Conservation (phyloP, 1,140 invertebrate genomes). For the Atta texana region DNA sequence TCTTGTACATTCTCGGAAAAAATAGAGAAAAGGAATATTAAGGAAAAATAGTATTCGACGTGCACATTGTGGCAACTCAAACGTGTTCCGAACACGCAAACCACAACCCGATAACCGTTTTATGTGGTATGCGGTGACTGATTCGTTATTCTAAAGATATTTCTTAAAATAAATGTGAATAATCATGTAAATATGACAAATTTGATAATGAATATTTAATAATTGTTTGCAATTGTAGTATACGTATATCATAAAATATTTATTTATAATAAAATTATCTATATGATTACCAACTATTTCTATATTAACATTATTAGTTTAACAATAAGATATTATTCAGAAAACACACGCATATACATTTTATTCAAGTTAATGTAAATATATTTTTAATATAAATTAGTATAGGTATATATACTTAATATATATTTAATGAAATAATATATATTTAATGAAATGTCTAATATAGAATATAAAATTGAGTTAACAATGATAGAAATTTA, state of each 20-base stretch:
- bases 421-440: too few relatives aligned
- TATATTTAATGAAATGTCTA: background rate
- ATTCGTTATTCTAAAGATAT: background rate
- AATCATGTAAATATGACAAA: constrained; percentile 26
- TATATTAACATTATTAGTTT: background rate
- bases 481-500: constrained; percentile 4
- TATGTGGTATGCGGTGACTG: background rate
- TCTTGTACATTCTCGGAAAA: background rate
- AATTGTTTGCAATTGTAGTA: background rate
- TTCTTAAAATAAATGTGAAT: background rate
- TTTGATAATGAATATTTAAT: constrained; percentile 37
- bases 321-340: background rate
- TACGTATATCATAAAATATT: constrained; percentile 14
- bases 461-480: background rate
- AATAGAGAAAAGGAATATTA: constrained; percentile 14
- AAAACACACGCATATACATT: background rate
- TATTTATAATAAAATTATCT: constrained; percentile 9
- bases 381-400: background rate
- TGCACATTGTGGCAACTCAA: background rate
- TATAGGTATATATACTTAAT: too few relatives aligned
- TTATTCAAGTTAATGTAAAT: constrained; percentile 16
- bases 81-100: constrained; percentile 37
- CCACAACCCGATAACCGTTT: constrained; percentile 22
- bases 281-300: background rate
- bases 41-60: background rate